Percentiles rank a stretch among this genome's conserved stretches.
These are phyloP conservation scores for Amphimedon queenslandica DNA, from an alignment of 37 sponge, comb jelly and placozoan genomes.

Conservation along the genomic window DNA sequence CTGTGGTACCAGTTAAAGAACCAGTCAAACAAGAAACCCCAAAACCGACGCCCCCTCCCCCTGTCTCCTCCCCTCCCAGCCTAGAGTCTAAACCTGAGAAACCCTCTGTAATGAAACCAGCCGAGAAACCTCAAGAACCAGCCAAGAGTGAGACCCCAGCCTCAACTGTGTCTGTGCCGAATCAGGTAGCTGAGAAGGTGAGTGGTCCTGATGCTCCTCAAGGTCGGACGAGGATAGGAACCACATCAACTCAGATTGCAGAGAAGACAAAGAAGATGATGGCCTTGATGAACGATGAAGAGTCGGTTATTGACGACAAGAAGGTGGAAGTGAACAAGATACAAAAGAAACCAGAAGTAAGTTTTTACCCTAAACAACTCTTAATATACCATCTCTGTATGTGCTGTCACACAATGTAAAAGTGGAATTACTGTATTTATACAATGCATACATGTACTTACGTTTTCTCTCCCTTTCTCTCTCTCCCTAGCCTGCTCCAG, in stretches of 20 bases:
- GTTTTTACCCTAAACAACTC: not conserved
- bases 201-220: not conserved
- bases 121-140: not conserved
- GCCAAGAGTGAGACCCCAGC: not conserved
- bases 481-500: not conserved
- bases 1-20: not conserved
- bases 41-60: not conserved
- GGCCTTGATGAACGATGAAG: not conserved
- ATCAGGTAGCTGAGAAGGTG: not conserved
- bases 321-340: slow-evolving; percentile 2
- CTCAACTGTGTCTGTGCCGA: not conserved
- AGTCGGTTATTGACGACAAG: not conserved
- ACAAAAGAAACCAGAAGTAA: not conserved
- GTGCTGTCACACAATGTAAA: not conserved
- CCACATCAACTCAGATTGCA: not conserved
- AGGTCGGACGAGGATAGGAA: not conserved
- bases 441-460: too few species aligned
- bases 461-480: too few species aligned
- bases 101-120: not conserved
- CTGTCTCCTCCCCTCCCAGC: not conserved
- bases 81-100: not conserved
- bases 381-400: not conserved
- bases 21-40: not conserved
- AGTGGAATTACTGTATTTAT: slow-evolving; percentile 3
- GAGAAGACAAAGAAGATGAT: not conserved